phyloP scores from a whole-genome alignment of 1,140 invertebrate genomes.

The Pachypsylla venusta region DNA sequence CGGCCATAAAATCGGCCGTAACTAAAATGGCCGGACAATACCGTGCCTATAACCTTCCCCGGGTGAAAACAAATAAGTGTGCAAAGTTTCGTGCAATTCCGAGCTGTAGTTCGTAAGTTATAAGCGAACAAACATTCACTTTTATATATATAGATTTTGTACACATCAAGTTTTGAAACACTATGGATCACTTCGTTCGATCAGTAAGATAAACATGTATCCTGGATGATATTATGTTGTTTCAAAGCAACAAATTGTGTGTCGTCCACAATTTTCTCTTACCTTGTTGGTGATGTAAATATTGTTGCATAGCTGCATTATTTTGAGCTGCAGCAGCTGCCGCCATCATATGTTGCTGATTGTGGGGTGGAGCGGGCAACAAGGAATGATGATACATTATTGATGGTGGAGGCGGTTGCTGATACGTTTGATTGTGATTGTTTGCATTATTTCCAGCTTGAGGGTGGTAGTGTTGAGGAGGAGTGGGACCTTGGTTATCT shows the following conservation, averaged over 20 bases:
- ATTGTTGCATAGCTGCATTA: background rate
- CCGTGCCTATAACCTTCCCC: too few relatives aligned
- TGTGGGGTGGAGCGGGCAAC: background rate
- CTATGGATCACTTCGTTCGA: background rate
- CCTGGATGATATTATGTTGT: background rate
- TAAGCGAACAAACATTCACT: background rate
- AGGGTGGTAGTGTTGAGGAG: background rate
- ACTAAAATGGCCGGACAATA: too few relatives aligned
- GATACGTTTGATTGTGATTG: background rate
- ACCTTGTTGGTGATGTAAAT: background rate
- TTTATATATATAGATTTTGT: background rate
- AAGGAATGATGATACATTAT: slow-evolving; percentile 1
- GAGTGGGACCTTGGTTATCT: background rate
- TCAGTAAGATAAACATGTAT: background rate
- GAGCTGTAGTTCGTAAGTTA: background rate
- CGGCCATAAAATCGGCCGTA: too few relatives aligned
- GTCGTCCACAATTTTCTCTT: background rate
- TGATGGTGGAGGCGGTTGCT: slow-evolving; percentile 1
- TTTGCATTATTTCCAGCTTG: background rate
- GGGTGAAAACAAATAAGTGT: too few relatives aligned
- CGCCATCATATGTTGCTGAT: background rate
- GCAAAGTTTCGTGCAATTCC: too few relatives aligned
- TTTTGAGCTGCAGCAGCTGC: background rate
- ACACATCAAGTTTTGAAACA: background rate
- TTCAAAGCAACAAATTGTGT: background rate